phyloP scores from a whole-genome alignment of 2,888 invertebrate genomes.

The Caenorhabditis uteleia region DNA sequence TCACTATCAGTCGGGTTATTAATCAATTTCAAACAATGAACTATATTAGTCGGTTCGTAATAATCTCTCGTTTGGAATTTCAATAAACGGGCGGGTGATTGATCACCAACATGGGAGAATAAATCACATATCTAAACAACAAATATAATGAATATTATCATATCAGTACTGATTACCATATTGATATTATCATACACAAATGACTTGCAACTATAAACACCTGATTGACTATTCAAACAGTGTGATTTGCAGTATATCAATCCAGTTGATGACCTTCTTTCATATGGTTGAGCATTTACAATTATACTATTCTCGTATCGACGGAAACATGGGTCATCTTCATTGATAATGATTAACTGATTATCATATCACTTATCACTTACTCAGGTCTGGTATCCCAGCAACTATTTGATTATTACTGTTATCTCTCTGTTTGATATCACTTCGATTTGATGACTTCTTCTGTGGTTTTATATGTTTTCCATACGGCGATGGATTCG shows the following conservation, averaged over 20 bases:
- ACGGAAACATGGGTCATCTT: constrained; percentile 69
- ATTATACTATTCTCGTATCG: constrained; percentile 67
- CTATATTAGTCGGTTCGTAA: constrained; percentile 62
- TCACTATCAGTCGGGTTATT: neutral
- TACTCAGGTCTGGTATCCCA: constrained; percentile 64
- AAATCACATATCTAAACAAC: constrained; percentile 65
- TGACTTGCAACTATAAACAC: constrained; percentile 66
- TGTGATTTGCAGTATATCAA: constrained; percentile 64
- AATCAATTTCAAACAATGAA: constrained; percentile 30
- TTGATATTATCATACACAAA: constrained; percentile 69
- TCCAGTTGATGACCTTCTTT: constrained; percentile 60
- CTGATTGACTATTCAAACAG: constrained; percentile 63
- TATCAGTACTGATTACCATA: constrained; percentile 43
- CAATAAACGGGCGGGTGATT: constrained; percentile 59
- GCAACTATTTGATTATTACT: constrained; percentile 48
- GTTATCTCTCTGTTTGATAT: neutral
- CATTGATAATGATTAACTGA: constrained; percentile 3
- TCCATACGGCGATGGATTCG: neutral
- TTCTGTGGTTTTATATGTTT: neutral
- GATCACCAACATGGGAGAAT: constrained; percentile 68
- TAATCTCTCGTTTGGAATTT: constrained; percentile 68
- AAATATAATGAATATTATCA: neutral
- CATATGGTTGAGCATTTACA: constrained; percentile 69
- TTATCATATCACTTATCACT: constrained; percentile 14
- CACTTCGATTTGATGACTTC: neutral